A percentile compares a stretch with the other conserved stretches of the same genome.
phyloP scores from a whole-genome alignment of 2,113 vertebrate species.

The Dicentrarchus labrax region DNA sequence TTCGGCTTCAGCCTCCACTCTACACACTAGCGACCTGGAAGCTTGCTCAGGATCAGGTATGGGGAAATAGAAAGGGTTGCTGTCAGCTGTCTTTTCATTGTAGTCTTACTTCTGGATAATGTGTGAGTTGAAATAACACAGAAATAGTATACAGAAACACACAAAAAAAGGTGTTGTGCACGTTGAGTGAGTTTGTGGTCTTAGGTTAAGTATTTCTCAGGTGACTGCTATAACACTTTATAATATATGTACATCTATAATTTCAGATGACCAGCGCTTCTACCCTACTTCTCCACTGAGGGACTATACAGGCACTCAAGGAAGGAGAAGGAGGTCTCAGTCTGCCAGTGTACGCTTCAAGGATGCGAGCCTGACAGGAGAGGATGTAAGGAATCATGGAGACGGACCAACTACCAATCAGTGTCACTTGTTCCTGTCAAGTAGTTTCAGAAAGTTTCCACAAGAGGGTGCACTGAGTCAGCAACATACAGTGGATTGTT shows the following conservation, averaged over 20 bases:
- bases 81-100: neutral
- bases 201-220: neutral
- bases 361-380: constrained; percentile 67
- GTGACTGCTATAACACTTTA: neutral
- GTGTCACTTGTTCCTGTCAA: neutral
- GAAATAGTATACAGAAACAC: neutral
- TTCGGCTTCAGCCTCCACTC: constrained; percentile 89
- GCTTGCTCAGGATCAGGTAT: constrained; percentile 84
- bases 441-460: constrained; percentile 27
- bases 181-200: neutral
- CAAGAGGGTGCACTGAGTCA: constrained; percentile 41
- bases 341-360: constrained; percentile 90
- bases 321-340: constrained; percentile 84
- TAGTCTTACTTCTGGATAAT: neutral
- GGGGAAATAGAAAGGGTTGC: neutral
- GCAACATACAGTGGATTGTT: neutral
- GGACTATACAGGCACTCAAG: constrained; percentile 78
- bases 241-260: constrained; percentile 11
- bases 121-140: neutral
- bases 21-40: constrained; percentile 92
- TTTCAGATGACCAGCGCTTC: constrained; percentile 85
- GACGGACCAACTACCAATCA: neutral
- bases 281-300: constrained; percentile 90
- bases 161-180: neutral
- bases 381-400: constrained; percentile 81